Conservation (phyloP, 92 coral and sea anemone species). For the Zoanthus sansibaricus region DNA sequence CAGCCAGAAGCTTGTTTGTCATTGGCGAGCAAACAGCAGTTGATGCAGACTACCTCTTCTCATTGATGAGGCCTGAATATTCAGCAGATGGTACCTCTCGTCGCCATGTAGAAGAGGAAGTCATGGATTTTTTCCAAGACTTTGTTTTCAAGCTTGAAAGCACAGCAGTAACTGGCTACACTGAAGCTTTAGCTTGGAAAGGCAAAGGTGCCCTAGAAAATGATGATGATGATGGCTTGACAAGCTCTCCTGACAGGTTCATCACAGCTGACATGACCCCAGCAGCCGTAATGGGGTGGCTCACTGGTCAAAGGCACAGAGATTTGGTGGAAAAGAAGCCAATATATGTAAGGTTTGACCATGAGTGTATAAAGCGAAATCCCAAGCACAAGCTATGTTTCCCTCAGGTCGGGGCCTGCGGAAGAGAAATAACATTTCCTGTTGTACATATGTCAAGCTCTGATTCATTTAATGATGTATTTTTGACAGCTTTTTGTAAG, state of each 20-base stretch:
- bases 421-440: conserved; percentile 51
- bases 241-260: conserved; percentile 29
- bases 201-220: conserved; percentile 37
- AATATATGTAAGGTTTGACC: conserved; percentile 52
- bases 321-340: conserved; percentile 19
- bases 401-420: conserved; percentile 61
- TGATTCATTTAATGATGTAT: conserved; percentile 39
- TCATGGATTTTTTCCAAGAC: conserved; percentile 74
- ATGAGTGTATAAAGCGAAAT: conserved; percentile 51
- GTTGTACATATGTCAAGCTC: conserved; percentile 46
- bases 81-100: conserved; percentile 63
- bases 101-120: conserved; percentile 50
- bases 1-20: conserved; percentile 54
- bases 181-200: conserved; percentile 47
- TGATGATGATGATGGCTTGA: conserved; percentile 37
- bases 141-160: conserved; percentile 45
- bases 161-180: conserved; percentile 50
- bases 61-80: conserved; percentile 64
- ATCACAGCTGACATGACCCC: conserved; percentile 40
- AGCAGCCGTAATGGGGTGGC: conserved; percentile 41
- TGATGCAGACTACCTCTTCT: conserved; percentile 69
- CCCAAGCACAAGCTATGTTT: conserved; percentile 55
- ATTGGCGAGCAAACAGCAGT: conserved; percentile 50
- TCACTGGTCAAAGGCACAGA: conserved; percentile 27
- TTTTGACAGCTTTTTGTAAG: conserved; percentile 59